phyloP scores from a whole-genome alignment of 1,140 invertebrate genomes.

The Hylyphantes graminicola region DNA sequence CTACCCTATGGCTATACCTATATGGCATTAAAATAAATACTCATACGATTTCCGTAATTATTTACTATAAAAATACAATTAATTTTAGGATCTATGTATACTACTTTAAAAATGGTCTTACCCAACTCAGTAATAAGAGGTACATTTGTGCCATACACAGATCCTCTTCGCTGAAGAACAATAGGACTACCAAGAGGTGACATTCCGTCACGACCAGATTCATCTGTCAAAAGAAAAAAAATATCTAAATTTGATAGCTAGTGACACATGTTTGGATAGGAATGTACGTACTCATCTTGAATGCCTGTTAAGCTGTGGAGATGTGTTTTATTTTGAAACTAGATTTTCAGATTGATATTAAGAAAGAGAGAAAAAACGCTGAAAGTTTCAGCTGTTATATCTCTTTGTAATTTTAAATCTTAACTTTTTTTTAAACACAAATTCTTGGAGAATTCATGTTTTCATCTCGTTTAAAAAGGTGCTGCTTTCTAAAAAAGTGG shows the following conservation, averaged over 20 bases:
- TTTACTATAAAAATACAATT: neutral
- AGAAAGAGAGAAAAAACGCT: too few species aligned
- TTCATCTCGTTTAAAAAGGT: too few species aligned
- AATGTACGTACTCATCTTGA: neutral
- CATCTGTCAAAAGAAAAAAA: conserved; percentile 9
- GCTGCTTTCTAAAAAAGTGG: too few species aligned
- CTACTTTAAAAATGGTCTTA: conserved; percentile 67
- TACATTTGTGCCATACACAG: conserved; percentile 97
- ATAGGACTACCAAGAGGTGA: conserved; percentile 83
- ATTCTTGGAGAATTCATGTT: too few species aligned
- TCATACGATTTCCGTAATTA: neutral
- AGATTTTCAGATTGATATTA: too few species aligned
- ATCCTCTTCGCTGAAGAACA: conserved; percentile 89
- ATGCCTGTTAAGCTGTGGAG: too few species aligned
- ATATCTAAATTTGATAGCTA: neutral
- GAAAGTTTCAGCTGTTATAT: too few species aligned
- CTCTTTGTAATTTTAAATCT: too few species aligned
- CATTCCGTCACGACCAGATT: conserved; percentile 66
- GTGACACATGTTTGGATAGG: neutral
- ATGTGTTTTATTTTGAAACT: too few species aligned
- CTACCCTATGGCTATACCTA: too few species aligned
- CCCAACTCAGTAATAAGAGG: conserved; percentile 95
- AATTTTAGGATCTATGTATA: neutral
- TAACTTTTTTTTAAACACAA: too few species aligned
- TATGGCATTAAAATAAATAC: neutral